A percentile compares a stretch with the other conserved stretches of the same genome.
These are phyloP conservation scores for Rhabditophanes sp. DNA, from an alignment of 2,888 invertebrate genomes.

Conservation along the genomic window DNA sequence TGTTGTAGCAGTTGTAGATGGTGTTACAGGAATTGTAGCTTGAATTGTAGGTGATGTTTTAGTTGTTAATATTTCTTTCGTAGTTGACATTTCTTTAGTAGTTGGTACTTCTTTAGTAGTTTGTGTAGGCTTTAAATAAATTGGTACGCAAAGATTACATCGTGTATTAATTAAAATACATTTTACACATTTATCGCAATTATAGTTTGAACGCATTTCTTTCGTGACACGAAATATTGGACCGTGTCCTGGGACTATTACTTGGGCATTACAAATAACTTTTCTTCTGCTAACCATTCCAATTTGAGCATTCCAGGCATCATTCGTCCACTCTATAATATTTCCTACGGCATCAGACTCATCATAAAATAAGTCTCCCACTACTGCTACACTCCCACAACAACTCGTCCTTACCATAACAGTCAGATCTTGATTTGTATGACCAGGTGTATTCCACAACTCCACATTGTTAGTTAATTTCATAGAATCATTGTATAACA, in stretches of 20 bases:
- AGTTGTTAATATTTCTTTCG: constrained; percentile 1
- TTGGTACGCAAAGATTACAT: not conserved
- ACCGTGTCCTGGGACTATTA: constrained; percentile 48
- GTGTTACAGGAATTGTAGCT: not conserved
- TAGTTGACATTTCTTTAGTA: constrained; percentile 4
- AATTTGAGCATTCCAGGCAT: constrained; percentile 31
- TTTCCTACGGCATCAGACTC: constrained; percentile 24
- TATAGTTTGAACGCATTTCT: no score
- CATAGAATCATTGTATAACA: constrained; percentile 25
- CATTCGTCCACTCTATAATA: constrained; percentile 25
- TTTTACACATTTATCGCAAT: constrained; percentile 39
- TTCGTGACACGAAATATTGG: no score
- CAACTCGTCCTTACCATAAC: no score
- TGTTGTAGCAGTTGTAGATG: constrained; percentile 5
- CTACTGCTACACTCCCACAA: no score
- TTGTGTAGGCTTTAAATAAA: not conserved
- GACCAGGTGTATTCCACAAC: constrained; percentile 39
- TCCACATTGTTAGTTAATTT: constrained; percentile 28
- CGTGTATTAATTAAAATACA: constrained; percentile 29
- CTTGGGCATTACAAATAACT: constrained; percentile 38
- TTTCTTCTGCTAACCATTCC: constrained; percentile 20
- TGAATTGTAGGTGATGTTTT: not conserved
- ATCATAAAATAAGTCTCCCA: constrained; percentile 34
- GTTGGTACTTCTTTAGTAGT: constrained; percentile 5
- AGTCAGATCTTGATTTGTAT: constrained; percentile 30